Conservation (phyloP, 2,797 vertebrate genomes). For the Coregonus sp. region DNA sequence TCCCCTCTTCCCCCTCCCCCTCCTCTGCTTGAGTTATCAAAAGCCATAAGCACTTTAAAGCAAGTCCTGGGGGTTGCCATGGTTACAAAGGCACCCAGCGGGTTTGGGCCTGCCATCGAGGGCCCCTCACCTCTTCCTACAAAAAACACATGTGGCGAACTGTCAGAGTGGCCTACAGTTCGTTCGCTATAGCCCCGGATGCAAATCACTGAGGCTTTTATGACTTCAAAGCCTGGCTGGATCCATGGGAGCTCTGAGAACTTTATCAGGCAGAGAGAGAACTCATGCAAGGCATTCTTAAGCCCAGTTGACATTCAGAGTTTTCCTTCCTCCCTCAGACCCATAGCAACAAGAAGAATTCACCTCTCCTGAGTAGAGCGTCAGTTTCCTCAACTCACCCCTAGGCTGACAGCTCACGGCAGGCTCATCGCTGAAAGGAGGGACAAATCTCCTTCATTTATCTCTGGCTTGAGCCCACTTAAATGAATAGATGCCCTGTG, state of each 20-base stretch:
- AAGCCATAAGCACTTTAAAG: constrained; percentile 59
- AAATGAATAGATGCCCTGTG: constrained; percentile 46
- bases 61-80: constrained; percentile 65
- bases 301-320: constrained; percentile 51
- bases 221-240: constrained; percentile 59
- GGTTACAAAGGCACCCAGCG: constrained; percentile 63
- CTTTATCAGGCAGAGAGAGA: constrained; percentile 56
- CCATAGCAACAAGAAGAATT: constrained; percentile 42
- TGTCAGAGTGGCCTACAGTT: constrained; percentile 42
- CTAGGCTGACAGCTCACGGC: constrained; percentile 10
- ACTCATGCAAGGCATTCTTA: constrained; percentile 45
- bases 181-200: neutral
- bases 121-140: constrained; percentile 43
- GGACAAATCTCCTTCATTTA: constrained; percentile 44
- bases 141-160: constrained; percentile 52
- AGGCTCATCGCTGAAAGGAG: constrained; percentile 25
- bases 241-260: constrained; percentile 44
- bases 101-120: constrained; percentile 53
- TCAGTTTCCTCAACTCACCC: constrained; percentile 14
- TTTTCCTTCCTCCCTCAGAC: constrained; percentile 37
- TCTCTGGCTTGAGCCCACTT: constrained; percentile 37
- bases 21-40: constrained; percentile 59
- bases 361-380: constrained; percentile 32
- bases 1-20: constrained; percentile 27
- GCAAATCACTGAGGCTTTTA: constrained; percentile 40